Evolutionary conservation across 2,797 vertebrate species (phyloP), one percentile per base, ranked within the genome.

Genomic region (Phyllotis vaccarum): DNA sequence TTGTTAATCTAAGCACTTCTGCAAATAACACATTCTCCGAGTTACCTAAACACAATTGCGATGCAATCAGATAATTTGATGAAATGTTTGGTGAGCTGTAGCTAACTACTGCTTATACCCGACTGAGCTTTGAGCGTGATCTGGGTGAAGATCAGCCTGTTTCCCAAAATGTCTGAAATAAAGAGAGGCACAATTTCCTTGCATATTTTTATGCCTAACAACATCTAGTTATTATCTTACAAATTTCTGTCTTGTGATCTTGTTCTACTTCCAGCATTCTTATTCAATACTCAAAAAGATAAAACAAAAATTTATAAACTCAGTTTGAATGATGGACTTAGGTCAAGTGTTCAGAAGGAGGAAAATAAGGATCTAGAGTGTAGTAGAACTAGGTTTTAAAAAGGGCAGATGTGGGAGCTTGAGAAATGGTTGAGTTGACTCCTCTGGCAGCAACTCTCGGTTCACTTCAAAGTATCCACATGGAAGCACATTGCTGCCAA

Each of bases 71-170:
- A 85, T 96, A 91, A 92, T 62, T 60, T 85, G 94, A 95, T 87
- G 81, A 95, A 95, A 83, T 82, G 85, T 89, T 89, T 89, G 81
- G 60, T 96, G 96, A 97, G 60, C 91, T 95, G 87, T 90, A 74
- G 64, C 80, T 91, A 90, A 90, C 58, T 86, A 74, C 70, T 90
- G 40, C 75, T 94, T 93, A 76, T 7, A 89, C 93, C 29, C 81
- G 97, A 81, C 31, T 74, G 66, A 94, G 46, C 78, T 93, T 37
- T 43, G 60, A 95, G 87, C 0, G 1, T 94, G 96, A 95, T 94
- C 80, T 90, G 86, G 29, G 19, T 92, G 91, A 91, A 37, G 29
- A 76, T 60, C 75, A 14, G 83, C 27, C 56, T 13, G 40, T n/a
- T 97, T 90, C 62, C 19, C 82, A 37, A 83, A 90, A 86, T 64